Percentiles rank a stretch among this genome's conserved stretches.
Evolutionary conservation across 2,888 invertebrate genomes (phyloP).

Genomic region (Drosophila ezoana): DNA sequence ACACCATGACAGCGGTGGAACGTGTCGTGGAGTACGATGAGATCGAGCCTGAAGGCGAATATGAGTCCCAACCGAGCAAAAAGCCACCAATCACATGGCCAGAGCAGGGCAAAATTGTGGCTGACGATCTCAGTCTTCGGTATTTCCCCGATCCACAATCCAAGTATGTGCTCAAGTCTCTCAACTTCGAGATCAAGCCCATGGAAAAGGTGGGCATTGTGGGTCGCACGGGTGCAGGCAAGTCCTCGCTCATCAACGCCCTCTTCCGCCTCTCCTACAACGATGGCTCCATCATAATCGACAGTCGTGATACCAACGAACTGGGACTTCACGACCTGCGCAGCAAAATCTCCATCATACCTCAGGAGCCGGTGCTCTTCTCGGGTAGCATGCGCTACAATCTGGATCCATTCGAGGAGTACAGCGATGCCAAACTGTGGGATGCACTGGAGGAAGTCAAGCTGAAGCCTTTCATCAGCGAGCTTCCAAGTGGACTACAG

Average conservation of each 20-base stretch:
- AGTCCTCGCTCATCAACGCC: conserved; percentile 89
- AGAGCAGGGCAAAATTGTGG: conserved; percentile 88
- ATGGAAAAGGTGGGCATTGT: conserved; percentile 90
- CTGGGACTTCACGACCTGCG: conserved; percentile 91
- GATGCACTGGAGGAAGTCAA: conserved; percentile 91
- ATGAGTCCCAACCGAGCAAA: conserved; percentile 88
- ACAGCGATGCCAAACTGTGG: conserved; percentile 93
- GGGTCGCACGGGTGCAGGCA: conserved; percentile 91
- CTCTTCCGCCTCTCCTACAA: conserved; percentile 92
- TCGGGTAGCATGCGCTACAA: conserved; percentile 95
- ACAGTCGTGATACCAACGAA: conserved; percentile 89
- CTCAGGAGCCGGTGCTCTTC: conserved; percentile 94
- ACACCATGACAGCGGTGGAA: conserved; percentile 96
- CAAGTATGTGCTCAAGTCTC: conserved; percentile 90
- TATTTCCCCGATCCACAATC: conserved; percentile 88
- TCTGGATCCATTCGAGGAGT: conserved; percentile 94
- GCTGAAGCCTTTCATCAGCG: conserved; percentile 89
- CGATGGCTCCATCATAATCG: conserved; percentile 92
- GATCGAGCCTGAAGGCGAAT: conserved; percentile 85
- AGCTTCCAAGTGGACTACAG: conserved; percentile 88
- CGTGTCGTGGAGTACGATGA: conserved; percentile 89
- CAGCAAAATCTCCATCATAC: conserved; percentile 92
- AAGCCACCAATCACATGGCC: conserved; percentile 91
- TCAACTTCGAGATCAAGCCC: conserved; percentile 88
- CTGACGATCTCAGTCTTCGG: conserved; percentile 89